Evolutionary conservation across 2,797 vertebrate species (phyloP), one percentile per base, ranked within the genome.

Genomic region (Coranthus polyacanthus): DNA sequence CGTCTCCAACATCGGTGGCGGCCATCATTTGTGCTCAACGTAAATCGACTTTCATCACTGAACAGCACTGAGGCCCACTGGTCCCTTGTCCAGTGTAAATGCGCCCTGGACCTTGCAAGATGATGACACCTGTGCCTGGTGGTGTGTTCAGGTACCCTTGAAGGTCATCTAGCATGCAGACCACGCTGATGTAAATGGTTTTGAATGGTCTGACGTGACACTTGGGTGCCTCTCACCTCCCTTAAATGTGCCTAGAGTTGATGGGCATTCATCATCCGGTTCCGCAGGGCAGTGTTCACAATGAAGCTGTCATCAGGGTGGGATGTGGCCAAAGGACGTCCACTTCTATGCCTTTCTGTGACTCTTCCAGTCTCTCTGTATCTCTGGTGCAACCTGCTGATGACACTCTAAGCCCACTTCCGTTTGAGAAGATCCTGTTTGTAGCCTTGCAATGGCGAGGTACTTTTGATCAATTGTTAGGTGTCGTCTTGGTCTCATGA

Each of bases 211-310:
- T 37, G 29, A 42, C 24, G 7, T 62, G 46, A 65, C 29, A 54
- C 50, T 64, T 11, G 18, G 50, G 21, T 53, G 16, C 49, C 38
- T 51, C 12, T 52, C 24, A 63, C 22, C 38, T 44, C 38, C 47
- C 38, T 63, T 51, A 52, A 22, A 51, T 12, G 38, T 43, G 24
- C 24, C 49, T 63, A 47, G 47, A 53, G 47, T 43, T 16, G 41
- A 43, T n/a, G 17, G 41, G 41, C 17, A 18, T 43, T 17, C n/a
- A 43, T 43, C 41, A 17, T 43, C 41, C 9, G 41, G 41, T 43
- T 18, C 17, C 6, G 10, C 41, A 43, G n/a, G 41, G 3, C 7
- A 17, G 6, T 43, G 16, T 43, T 43, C n/a, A 10, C 41, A 43
- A 10, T 43, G 17, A 8, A 43, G 41, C 8, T 9, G 39, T 42